These are phyloP conservation scores for Puma concolor DNA, from an alignment of 2,113 vertebrate species.

Conservation along the genomic window DNA sequence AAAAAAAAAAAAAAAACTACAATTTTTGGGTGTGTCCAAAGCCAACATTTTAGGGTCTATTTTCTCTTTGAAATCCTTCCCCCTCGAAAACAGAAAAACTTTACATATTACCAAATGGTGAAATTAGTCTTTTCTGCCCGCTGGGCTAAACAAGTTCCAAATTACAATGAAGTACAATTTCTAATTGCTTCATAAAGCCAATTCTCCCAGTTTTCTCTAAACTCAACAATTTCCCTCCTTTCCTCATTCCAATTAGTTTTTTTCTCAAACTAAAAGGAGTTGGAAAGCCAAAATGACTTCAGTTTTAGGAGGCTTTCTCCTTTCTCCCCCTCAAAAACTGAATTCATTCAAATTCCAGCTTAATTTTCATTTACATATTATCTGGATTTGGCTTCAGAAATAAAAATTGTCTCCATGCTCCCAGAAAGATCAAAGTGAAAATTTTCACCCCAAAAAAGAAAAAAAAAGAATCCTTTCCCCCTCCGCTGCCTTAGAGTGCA, in stretches of 20 bases:
- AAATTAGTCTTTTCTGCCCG: constrained; percentile 74
- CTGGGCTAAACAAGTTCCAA: constrained; percentile 82
- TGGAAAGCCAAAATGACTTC: constrained; percentile 31
- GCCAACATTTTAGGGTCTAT: constrained; percentile 82
- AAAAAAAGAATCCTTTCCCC: constrained; percentile 66
- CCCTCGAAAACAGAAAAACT: constrained; percentile 80
- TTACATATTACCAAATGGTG: constrained; percentile 75
- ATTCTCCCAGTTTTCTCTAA: constrained; percentile 83
- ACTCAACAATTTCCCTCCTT: constrained; percentile 75
- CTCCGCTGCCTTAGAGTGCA: neutral
- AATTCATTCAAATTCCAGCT: constrained; percentile 87
- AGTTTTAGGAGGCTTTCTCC: constrained; percentile 62
- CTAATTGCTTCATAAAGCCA: constrained; percentile 85
- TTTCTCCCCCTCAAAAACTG: constrained; percentile 72
- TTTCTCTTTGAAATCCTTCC: constrained; percentile 80
- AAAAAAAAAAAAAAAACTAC: constrained; percentile 66
- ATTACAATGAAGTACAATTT: constrained; percentile 87
- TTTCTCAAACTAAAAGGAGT: constrained; percentile 76
- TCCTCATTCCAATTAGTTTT: constrained; percentile 67
- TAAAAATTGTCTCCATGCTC: constrained; percentile 61
- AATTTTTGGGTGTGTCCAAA: constrained; percentile 88
- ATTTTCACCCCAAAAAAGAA: constrained; percentile 52
- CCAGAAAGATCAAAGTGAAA: constrained; percentile 46
- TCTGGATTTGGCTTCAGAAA: constrained; percentile 73
- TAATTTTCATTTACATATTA: constrained; percentile 86